phyloP scores from a whole-genome alignment of 2,888 invertebrate genomes.

The Sipha maydis region DNA sequence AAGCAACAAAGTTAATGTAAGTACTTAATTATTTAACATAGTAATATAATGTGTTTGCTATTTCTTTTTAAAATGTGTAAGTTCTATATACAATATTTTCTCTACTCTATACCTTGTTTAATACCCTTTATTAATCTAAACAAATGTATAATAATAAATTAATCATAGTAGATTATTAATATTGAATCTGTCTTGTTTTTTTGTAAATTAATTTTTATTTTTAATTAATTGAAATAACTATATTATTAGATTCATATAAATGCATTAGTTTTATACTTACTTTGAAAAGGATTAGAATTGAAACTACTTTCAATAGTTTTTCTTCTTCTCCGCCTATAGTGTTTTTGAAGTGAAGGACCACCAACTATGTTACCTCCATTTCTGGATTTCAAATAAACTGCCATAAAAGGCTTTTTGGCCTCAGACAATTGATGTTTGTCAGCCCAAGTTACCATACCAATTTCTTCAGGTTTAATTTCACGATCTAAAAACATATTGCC shows the following conservation, averaged over 20 bases:
- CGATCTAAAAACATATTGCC: slow-evolving; percentile 71
- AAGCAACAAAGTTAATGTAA: too few species aligned
- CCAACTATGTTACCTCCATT: slow-evolving; percentile 67
- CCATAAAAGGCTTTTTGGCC: slow-evolving; percentile 91
- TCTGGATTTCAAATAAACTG: slow-evolving; percentile 84
- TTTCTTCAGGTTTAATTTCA: slow-evolving; percentile 84
- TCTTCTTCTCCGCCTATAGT: slow-evolving; percentile 68
- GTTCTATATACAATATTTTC: neutral
- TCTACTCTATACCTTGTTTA: neutral
- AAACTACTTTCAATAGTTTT: slow-evolving; percentile 68
- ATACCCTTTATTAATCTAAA: neutral
- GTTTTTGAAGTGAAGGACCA: slow-evolving; percentile 63
- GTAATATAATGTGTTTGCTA: too few species aligned
- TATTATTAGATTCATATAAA: too few species aligned
- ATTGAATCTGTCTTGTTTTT: too few species aligned
- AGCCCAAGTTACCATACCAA: slow-evolving; percentile 83
- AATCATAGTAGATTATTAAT: too few species aligned
- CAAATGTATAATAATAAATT: too few species aligned
- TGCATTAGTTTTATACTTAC: slow-evolving; percentile 50
- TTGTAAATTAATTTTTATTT: too few species aligned
- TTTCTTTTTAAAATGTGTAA: too few species aligned
- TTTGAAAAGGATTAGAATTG: slow-evolving; percentile 63
- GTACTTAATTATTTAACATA: too few species aligned
- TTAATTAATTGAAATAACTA: too few species aligned
- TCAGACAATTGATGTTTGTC: slow-evolving; percentile 71